Base-by-base conservation (phyloP, 2,797 vertebrate genomes). In the Parauchenoglanis punctatus region DNA sequence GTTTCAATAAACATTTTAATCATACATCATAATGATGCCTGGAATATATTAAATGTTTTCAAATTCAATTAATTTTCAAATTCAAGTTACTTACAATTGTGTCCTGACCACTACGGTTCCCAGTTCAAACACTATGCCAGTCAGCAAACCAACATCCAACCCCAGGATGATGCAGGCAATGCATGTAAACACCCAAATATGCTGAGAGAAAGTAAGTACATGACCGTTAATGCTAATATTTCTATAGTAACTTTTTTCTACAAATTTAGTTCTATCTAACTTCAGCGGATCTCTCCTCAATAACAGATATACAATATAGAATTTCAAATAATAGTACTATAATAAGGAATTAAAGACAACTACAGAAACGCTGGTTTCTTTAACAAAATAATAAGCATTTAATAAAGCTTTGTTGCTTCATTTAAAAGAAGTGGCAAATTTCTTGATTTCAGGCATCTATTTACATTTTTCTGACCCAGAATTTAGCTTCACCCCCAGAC, bases 101-200 rank as follows among this genome's bases (percentile, higher is more conserved):
- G 97, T 94, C 94, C 97, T 96, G 86, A 97, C 88, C 85, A 97
- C 95, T 86, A 97, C 95, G 13, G 97, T 97, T 89, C 96, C 93
- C 91, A 97, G 93, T 91, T 96, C 96, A 93, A 97, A 97, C 75
- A 96, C 84, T 80, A 97, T 93, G 35, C 97, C 96, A 91, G 94
- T 95, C 83, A 97, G 93, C 89, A 97, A 94, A 85, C 97, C 97
- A n/a, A 97, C 90, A 92, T 97, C 97, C 87, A 97, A 94, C 23
- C 96, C 97, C 92, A 97, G 93, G 83, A 97, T 92, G 86, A 97
- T 95, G 83, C 95, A 97, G 44, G 94, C 93, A 84, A 95, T 5
- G 86, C 95, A 97, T 0, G 97, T 97, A n/a, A 96, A 96, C 85
- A 97, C 92, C 97, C 97, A 97, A 90, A 97, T 97, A 87, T 95